Evolutionary conservation across 2,113 vertebrate species (phyloP), one percentile per base, ranked within the genome.

Genomic region (Neomonachus schauinslandi): DNA sequence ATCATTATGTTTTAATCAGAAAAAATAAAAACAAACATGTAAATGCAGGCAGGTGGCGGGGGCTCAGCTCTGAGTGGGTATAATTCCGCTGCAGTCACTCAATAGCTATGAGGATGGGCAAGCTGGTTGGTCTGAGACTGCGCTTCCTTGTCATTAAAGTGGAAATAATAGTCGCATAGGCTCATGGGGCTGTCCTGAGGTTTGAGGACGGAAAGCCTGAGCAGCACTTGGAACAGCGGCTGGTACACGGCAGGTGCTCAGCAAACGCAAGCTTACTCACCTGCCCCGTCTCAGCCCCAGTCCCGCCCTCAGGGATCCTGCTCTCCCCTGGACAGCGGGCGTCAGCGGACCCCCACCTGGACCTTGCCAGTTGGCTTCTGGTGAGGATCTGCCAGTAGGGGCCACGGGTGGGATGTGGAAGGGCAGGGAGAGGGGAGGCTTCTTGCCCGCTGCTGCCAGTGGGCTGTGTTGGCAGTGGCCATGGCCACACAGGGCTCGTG

Each of bases 1-100:
- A 18, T 24, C 18, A 31, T 2, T 24, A 0, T 1, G 28, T 42
- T 51, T 88, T 31, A 69, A 21, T 8, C 4, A 22, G 39, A n/a
- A 55, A 81, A 11, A 24, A 19, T 0, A 46, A 14, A 31, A 42
- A 12, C 9, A 16, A 7, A 42, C 42, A 39, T 0, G 3, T 13
- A 31, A 31, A 31, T 4, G 3, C 39, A 0, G 19, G 39, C 13
- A 11, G 21, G 12, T 28, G 53, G 24, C 19, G 14, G 33, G 21
- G 28, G 22, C 49, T 55, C 1, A 1, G 11, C 9, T 3, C 8
- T 0, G 0, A 1, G 3, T 2, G 55, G 18, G 42, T 3, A 8
- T 16, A 5, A 7, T 18, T 16, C 39, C 24, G 9, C 9, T 0
- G 42, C 10, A 1, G 11, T 49, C 7, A 5, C 22, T 72, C 7